Percentiles rank a stretch among this genome's conserved stretches.
phyloP scores from a whole-genome alignment of 2,888 invertebrate species.

The Germaria angustata region DNA sequence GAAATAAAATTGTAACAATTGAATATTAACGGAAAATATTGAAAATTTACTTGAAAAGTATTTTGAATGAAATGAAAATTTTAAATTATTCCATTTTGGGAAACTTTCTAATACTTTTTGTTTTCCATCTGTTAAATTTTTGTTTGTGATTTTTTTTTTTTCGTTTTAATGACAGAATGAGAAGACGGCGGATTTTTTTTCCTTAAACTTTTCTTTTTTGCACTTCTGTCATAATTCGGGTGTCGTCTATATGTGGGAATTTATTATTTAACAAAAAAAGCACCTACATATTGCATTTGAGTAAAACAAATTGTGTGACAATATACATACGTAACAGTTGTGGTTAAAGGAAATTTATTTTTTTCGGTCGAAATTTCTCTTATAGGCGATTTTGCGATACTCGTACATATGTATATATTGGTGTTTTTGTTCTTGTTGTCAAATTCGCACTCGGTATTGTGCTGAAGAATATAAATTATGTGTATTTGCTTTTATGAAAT shows the following conservation, averaged over 20 bases:
- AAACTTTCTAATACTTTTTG: constrained; percentile 6
- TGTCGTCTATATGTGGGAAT: constrained; percentile 5
- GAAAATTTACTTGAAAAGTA: constrained; percentile 3
- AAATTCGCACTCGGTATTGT: constrained; percentile 51
- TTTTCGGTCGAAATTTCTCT: not conserved
- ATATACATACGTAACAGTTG: constrained; percentile 46
- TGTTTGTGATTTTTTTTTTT: constrained; percentile 2
- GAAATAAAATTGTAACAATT: too few species aligned
- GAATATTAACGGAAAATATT: constrained; percentile 18
- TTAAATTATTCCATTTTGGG: not conserved
- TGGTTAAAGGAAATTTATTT: constrained; percentile 21
- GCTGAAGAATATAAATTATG: constrained; percentile 40
- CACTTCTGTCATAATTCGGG: constrained; percentile 33
- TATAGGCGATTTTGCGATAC: constrained; percentile 3
- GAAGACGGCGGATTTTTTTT: constrained; percentile 6
- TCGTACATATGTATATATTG: not conserved
- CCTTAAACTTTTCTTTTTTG: not conserved
- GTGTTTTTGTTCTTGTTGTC: constrained; percentile 19
- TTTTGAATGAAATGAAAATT: not conserved
- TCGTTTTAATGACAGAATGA: constrained; percentile 5
- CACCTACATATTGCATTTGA: constrained; percentile 13
- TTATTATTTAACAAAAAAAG: not conserved
- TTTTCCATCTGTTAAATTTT: constrained; percentile 50
- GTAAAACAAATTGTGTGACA: constrained; percentile 56
- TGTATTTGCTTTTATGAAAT: constrained; percentile 45